Percentiles rank a stretch among this genome's conserved stretches.
Conservation (phyloP, 2,113 vertebrate genomes). For the Damaliscus lunatus region DNA sequence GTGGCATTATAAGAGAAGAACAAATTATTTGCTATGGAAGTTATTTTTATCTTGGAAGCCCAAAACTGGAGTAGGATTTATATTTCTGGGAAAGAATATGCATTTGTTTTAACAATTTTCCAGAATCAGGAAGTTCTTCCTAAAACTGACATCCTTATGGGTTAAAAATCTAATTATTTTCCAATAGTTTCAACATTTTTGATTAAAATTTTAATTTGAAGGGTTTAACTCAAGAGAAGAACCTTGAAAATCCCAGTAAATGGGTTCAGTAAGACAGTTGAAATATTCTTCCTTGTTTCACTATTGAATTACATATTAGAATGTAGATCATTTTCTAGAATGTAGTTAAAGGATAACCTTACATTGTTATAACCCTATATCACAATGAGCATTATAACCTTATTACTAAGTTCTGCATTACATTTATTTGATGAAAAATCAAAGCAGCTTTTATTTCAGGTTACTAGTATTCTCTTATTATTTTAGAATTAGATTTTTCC, state of each 20-base stretch:
- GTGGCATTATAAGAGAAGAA: not conserved
- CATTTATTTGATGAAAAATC: not conserved
- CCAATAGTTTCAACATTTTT: not conserved
- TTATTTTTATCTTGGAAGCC: not conserved
- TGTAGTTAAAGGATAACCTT: not conserved
- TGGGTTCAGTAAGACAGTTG: not conserved
- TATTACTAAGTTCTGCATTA: not conserved
- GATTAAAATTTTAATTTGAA: slow-evolving; percentile 20
- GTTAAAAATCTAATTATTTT: slow-evolving; percentile 4
- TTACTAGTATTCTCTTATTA: not conserved
- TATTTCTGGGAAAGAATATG: not conserved
- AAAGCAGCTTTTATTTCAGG: slow-evolving; percentile 29
- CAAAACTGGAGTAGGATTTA: not conserved
- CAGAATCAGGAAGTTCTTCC: not conserved
- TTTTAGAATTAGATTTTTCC: not conserved
- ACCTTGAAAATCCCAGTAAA: not conserved
- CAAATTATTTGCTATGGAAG: not conserved
- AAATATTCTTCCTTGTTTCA: not conserved
- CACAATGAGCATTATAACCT: not conserved
- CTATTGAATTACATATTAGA: not conserved
- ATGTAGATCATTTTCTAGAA: not conserved
- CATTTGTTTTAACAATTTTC: not conserved
- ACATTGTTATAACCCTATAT: not conserved
- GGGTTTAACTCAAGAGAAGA: not conserved
- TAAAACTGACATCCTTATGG: not conserved